Conservation (phyloP, 2,797 vertebrate species). For the Lacerta agilis region DNA sequence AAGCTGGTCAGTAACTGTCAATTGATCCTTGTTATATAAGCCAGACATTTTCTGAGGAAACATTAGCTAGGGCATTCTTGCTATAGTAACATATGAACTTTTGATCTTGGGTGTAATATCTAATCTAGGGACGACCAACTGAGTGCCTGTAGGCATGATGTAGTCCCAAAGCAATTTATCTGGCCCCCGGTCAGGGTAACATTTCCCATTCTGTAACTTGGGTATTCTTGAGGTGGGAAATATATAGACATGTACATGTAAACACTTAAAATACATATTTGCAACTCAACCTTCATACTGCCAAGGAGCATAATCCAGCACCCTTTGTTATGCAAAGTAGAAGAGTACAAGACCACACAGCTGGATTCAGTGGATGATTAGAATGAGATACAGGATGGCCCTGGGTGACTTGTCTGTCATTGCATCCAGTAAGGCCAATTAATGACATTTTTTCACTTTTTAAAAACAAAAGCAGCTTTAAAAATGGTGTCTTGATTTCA, state of each 20-base stretch:
- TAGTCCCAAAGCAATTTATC: not conserved
- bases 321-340: not conserved
- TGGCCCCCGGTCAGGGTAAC: not conserved
- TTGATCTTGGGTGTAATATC: not conserved
- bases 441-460: not conserved
- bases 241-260: not conserved
- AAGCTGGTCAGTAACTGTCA: slow-evolving; percentile 8
- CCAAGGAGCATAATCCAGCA: not conserved
- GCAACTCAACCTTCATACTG: not conserved
- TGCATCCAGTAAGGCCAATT: not conserved
- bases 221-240: not conserved
- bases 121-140: not conserved
- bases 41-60: not conserved
- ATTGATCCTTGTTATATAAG: slow-evolving; percentile 14
- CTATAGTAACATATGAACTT: not conserved
- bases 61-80: not conserved
- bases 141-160: not conserved
- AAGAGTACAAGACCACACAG: not conserved
- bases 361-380: not conserved
- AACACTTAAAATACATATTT: not conserved
- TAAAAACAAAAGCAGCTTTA: not conserved
- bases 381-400: not conserved
- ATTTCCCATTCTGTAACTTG: not conserved
- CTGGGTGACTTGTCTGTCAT: not conserved
- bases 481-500: not conserved